Percentiles rank a stretch among this genome's conserved stretches.
These are phyloP conservation scores for Drosophila takahashii DNA, from an alignment of 1,140 invertebrate species.

Conservation along the genomic window DNA sequence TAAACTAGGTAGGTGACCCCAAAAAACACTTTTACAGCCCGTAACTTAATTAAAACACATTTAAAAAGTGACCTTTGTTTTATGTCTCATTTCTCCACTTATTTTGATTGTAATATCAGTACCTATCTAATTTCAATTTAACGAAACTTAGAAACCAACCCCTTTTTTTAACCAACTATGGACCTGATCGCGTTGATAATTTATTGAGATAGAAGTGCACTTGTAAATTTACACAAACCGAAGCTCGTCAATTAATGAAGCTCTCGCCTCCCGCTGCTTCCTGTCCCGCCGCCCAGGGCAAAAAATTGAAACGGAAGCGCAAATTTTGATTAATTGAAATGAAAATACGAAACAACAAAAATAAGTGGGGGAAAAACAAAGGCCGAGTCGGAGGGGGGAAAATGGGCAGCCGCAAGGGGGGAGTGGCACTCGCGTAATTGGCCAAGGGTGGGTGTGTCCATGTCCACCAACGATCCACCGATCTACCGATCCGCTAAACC, in stretches of 20 bases:
- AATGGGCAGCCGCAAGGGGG: background rate
- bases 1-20: no score
- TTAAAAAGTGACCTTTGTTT: no score
- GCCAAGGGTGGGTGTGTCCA: slow-evolving; percentile 46
- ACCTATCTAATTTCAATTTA: no score
- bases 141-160: background rate
- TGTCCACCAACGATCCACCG: slow-evolving; percentile 36
- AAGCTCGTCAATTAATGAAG: slow-evolving; percentile 57
- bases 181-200: slow-evolving; percentile 47
- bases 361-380: slow-evolving; percentile 3
- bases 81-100: no score
- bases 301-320: slow-evolving; percentile 64
- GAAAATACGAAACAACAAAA: slow-evolving; percentile 42
- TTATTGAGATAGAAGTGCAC: slow-evolving; percentile 65
- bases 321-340: slow-evolving; percentile 76
- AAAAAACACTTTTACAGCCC: no score
- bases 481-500: slow-evolving; percentile 10
- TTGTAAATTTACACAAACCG: slow-evolving; percentile 51
- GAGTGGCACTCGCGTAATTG: slow-evolving; percentile 44
- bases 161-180: background rate
- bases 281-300: background rate
- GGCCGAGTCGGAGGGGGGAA: background rate
- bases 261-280: slow-evolving; percentile 14
- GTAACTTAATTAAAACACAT: no score
- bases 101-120: no score